Base-by-base conservation (phyloP, 2,888 invertebrate genomes). In the Bimastos eiseni region DNA sequence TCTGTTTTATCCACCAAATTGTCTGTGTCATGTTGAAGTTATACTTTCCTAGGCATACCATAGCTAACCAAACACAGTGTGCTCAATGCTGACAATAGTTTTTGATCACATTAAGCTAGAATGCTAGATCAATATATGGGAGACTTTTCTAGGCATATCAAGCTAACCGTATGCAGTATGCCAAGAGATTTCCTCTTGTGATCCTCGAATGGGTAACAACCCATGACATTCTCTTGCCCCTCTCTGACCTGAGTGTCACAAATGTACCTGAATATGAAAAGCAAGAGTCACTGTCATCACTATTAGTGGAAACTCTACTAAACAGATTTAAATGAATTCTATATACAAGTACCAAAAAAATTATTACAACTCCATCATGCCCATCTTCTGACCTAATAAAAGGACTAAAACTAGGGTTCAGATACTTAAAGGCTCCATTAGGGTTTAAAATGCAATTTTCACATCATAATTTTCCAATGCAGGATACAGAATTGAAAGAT, bases 211-310 rank as follows among this genome's bases (percentile, higher is more conserved):
- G 94, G 94, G 92, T 95, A 95, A 88, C 93, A 93, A 92, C 94
- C 94, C 5, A 95, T 92, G 38, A 95, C 94, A 91, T 94, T 94
- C 91, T 95, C 95, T 91, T 94, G 93, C 30, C 95, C 95, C 24
- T 94, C 93, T 89, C 93, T 93, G 1, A 94, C 93, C 90, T 94
- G 93, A 88, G 93, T 93, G 92, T 95, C 95, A 89, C 92, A 92
- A 37, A 95, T 91, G 86, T 93, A 94, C 91, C 95, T 95, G 92
- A 17, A 91, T 89, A 83, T 91, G 92, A 89, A 92, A 91, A 8
- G 38, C 37, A 70, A 70, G 8, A 8, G n/a, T 70, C n/a, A n/a
- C 70, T 70, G 70, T n/a, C 70, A 70, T 70, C n/a, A 70, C 30
- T 70, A 70, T 70, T 70, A 5, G 11, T n/a, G 11, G 11, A 30